phyloP scores from a whole-genome alignment of 1,140 invertebrate genomes.

The Oncopodura yosiiana region DNA sequence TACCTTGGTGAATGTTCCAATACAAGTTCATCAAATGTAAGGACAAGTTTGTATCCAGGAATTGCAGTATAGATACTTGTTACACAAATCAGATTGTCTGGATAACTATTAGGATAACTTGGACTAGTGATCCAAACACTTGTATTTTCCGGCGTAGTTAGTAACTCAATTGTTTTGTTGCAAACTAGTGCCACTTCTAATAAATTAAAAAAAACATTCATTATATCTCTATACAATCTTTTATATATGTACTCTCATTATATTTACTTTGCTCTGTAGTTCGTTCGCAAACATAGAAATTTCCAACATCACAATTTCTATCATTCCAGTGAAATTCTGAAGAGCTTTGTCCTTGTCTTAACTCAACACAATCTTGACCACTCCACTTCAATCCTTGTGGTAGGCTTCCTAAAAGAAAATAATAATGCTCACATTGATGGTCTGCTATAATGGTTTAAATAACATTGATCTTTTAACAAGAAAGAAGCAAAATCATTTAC shows the following conservation, averaged over 20 bases:
- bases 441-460: too few relatives aligned
- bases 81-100: conserved; percentile 56
- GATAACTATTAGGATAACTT: conserved; percentile 57
- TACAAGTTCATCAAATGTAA: conserved; percentile 59
- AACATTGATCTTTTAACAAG: too few relatives aligned
- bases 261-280: conserved; percentile 47
- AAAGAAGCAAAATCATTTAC: too few relatives aligned
- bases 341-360: conserved; percentile 44
- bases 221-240: neutral
- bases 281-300: conserved; percentile 60
- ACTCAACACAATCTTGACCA: conserved; percentile 66
- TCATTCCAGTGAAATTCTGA: conserved; percentile 63
- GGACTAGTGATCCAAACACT: conserved; percentile 52
- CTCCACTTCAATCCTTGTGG: too few relatives aligned
- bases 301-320: conserved; percentile 55
- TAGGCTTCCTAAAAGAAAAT: too few relatives aligned
- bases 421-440: too few relatives aligned
- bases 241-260: neutral
- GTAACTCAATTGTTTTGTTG: conserved; percentile 51
- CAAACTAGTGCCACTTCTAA: conserved; percentile 40
- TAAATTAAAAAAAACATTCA: neutral
- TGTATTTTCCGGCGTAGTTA: conserved; percentile 8
- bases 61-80: conserved; percentile 48
- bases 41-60: conserved; percentile 48
- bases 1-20: conserved; percentile 59